Evolutionary conservation across 2,888 invertebrate species (phyloP).

Genomic region (Patella depressa): DNA sequence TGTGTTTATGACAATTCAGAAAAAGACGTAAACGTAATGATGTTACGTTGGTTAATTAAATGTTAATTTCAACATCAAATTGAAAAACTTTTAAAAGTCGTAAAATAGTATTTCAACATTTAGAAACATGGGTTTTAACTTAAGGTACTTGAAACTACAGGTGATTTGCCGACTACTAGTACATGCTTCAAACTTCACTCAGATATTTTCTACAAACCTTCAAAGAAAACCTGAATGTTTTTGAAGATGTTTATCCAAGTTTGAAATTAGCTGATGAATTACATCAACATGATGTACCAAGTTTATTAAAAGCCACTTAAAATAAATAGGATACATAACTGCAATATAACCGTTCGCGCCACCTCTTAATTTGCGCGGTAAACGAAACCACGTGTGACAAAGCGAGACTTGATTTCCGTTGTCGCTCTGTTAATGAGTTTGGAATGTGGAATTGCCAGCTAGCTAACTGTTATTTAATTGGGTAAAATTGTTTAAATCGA

Average conservation of each 20-base stretch:
- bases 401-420: constrained; percentile 9
- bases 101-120: too few species aligned
- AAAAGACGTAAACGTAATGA: too few species aligned
- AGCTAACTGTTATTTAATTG: background rate
- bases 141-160: background rate
- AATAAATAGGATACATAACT: constrained; percentile 12
- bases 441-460: constrained; percentile 10
- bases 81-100: too few species aligned
- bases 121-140: background rate
- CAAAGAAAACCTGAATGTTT: constrained; percentile 9
- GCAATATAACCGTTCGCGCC: constrained; percentile 4
- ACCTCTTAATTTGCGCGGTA: constrained; percentile 11
- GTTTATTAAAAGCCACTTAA: constrained; percentile 11
- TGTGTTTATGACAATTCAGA: too few species aligned
- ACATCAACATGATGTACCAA: constrained; percentile 10
- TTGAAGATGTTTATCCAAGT: constrained; percentile 6
- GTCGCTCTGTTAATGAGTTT: background rate
- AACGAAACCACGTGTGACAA: constrained; percentile 6
- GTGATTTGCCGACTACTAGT: background rate
- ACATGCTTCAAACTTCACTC: constrained; percentile 5
- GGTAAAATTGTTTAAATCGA: background rate
- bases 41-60: too few species aligned
- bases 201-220: constrained; percentile 4
- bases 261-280: constrained; percentile 12
- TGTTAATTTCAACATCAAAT: too few species aligned